Evolutionary conservation across 2,888 invertebrate genomes (phyloP).

Genomic region (Caenorhabditis sp.): DNA sequence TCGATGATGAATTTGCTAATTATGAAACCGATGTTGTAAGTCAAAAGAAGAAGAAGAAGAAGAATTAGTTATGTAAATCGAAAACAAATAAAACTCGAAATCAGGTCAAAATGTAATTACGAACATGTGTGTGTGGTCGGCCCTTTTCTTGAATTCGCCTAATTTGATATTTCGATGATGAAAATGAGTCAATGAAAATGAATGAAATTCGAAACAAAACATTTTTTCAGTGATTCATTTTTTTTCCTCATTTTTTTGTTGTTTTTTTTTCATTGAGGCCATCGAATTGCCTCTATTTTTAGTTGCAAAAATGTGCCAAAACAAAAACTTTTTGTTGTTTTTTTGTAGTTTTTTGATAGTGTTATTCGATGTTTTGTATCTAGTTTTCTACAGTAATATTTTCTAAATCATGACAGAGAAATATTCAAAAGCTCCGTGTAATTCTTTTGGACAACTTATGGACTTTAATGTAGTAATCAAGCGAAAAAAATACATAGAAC

Average conservation of each 20-base stretch:
- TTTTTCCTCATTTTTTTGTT: neutral
- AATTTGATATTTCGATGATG: neutral
- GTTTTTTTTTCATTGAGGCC: too few relatives aligned
- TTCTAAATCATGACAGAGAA: too few relatives aligned
- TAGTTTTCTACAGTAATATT: too few relatives aligned
- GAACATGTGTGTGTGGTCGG: neutral
- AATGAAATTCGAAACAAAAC: neutral
- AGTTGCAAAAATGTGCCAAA: too few relatives aligned
- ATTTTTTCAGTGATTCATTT: neutral
- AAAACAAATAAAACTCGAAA: conserved; percentile 1
- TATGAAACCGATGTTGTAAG: conserved; percentile 48
- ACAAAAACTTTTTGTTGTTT: too few relatives aligned
- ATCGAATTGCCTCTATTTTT: too few relatives aligned
- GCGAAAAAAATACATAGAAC: neutral
- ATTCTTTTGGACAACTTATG: too few relatives aligned
- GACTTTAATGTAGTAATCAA: too few relatives aligned
- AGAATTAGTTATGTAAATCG: neutral
- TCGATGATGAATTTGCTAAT: conserved; percentile 40
- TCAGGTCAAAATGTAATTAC: neutral
- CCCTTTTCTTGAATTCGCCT: neutral
- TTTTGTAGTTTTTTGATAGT: neutral
- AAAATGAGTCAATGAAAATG: neutral
- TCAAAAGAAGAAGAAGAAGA: conserved; percentile 9
- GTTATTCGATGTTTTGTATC: too few relatives aligned
- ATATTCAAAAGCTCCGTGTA: too few relatives aligned